These are phyloP conservation scores for Meles meles DNA, from an alignment of 2,113 vertebrate species.

Conservation along the genomic window DNA sequence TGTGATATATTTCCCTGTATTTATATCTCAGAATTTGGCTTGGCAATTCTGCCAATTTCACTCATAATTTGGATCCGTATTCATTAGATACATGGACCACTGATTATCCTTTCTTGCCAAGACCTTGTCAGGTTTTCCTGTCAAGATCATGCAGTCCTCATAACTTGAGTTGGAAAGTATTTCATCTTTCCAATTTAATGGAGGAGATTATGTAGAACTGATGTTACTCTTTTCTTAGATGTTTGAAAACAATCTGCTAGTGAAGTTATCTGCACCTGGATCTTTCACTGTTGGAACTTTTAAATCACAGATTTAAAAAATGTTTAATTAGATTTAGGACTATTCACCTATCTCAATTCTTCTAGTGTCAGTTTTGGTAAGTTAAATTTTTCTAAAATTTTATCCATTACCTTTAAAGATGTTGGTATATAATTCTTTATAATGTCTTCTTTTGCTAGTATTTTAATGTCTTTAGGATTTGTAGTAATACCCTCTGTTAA, in stretches of 20 bases:
- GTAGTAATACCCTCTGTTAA: not conserved
- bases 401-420: not conserved
- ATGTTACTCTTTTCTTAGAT: not conserved
- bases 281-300: not conserved
- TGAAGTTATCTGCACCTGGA: not conserved
- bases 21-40: not conserved
- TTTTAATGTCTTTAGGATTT: not conserved
- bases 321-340: not conserved
- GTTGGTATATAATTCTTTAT: not conserved
- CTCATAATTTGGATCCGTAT: not conserved
- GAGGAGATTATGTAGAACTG: not conserved
- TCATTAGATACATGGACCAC: not conserved
- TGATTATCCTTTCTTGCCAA: not conserved
- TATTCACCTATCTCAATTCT: not conserved
- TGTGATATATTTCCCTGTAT: not conserved
- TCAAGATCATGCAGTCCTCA: not conserved
- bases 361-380: not conserved
- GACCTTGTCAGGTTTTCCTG: not conserved
- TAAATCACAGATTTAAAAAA: not conserved
- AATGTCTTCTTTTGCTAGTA: not conserved
- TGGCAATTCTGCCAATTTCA: not conserved
- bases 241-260: not conserved
- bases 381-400: not conserved
- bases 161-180: slow-evolving; percentile 1
- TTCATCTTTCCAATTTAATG: not conserved